Conservation (phyloP, 2,888 invertebrate species). For the Drosophila glabriapex region DNA sequence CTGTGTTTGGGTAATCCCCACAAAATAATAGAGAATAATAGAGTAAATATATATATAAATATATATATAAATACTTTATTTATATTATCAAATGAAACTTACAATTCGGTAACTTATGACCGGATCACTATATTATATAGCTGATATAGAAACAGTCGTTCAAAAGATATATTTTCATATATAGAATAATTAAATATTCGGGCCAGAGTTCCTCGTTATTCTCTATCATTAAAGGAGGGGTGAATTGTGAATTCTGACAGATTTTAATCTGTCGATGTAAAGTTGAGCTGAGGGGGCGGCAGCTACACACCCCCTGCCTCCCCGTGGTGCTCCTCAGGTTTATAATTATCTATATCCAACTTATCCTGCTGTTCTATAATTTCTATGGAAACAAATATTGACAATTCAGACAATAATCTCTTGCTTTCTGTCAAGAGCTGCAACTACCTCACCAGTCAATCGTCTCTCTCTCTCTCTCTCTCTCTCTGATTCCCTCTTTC, state of each 20-base stretch:
- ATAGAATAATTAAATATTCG: background rate
- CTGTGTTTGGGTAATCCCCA: too few relatives aligned
- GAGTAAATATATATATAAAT: too few relatives aligned
- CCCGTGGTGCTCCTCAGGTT: background rate
- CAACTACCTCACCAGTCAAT: background rate
- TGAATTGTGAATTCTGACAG: too few relatives aligned
- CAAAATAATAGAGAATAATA: too few relatives aligned
- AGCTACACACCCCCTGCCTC: too few relatives aligned
- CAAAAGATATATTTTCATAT: background rate
- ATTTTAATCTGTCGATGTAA: too few relatives aligned
- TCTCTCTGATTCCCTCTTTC: background rate
- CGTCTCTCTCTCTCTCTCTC: background rate
- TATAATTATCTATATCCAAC: background rate
- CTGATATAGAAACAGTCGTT: background rate
- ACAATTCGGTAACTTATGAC: too few relatives aligned
- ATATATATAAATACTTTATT: too few relatives aligned
- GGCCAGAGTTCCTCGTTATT: background rate
- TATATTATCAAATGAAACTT: too few relatives aligned
- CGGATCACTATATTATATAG: background rate
- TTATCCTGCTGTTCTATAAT: background rate
- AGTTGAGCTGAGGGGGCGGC: too few relatives aligned
- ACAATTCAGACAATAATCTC: background rate
- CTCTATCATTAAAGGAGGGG: background rate
- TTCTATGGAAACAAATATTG: background rate
- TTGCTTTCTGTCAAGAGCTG: background rate